Conservation (phyloP, 2,888 invertebrate species). For the Coleophora deauratella region DNA sequence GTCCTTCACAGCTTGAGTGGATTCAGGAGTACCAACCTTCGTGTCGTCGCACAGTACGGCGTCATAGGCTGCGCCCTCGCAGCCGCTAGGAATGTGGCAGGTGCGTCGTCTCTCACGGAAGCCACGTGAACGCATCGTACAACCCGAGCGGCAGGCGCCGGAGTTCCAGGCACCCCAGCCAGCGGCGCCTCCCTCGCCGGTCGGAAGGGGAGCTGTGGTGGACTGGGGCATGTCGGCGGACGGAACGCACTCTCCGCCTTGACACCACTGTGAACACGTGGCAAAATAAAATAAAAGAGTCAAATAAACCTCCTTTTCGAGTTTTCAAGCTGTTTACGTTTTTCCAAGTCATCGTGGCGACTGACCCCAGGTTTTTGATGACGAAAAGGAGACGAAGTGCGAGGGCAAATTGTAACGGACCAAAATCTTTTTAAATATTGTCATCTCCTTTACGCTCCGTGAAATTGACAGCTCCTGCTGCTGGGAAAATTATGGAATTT, state of each 20-base stretch:
- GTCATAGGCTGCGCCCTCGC: constrained; percentile 77
- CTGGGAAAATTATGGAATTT: too few relatives aligned
- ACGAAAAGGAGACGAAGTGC: too few relatives aligned
- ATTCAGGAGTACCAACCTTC: constrained; percentile 47
- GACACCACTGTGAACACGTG: constrained; percentile 72
- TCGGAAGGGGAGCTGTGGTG: constrained; percentile 13
- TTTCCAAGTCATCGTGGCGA: too few relatives aligned
- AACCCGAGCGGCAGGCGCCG: constrained; percentile 78
- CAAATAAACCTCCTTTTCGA: neutral
- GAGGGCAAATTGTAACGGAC: too few relatives aligned
- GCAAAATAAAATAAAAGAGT: neutral
- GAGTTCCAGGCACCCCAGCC: constrained; percentile 54
- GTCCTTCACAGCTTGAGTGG: too few relatives aligned
- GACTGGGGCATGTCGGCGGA: constrained; percentile 31
- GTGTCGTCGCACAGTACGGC: constrained; percentile 79
- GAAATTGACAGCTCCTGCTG: too few relatives aligned
- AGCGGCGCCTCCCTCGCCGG: constrained; percentile 65
- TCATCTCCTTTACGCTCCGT: too few relatives aligned
- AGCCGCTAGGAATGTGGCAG: constrained; percentile 73
- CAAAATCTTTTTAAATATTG: too few relatives aligned
- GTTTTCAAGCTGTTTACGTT: too few relatives aligned
- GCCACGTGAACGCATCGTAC: constrained; percentile 77
- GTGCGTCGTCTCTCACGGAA: constrained; percentile 70
- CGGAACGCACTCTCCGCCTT: constrained; percentile 76
- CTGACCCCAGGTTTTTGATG: too few relatives aligned